These are phyloP conservation scores for Pipistrellus pygmaeus DNA, from an alignment of 2,797 vertebrate species.

Conservation along the genomic window DNA sequence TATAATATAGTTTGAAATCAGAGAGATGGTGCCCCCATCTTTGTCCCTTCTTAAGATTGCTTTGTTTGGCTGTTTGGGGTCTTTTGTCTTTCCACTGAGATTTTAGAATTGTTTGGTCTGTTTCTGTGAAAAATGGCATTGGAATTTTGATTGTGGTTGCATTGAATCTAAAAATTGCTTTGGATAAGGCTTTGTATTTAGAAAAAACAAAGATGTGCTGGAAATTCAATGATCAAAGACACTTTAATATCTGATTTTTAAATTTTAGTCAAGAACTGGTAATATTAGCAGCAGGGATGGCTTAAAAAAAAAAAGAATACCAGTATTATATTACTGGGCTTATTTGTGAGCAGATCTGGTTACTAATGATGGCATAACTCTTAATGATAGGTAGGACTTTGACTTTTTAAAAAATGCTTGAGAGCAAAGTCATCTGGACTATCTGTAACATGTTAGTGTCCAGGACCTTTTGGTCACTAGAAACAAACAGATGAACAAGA, in stretches of 20 bases:
- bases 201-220: neutral
- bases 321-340: neutral
- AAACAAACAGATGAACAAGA: neutral
- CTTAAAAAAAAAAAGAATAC: neutral
- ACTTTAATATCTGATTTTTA: neutral
- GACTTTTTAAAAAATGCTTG: conserved; percentile 45
- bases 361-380: neutral
- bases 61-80: neutral
- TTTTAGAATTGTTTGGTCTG: neutral
- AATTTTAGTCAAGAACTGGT: neutral
- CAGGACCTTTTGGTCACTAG: neutral
- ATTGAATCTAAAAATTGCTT: neutral
- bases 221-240: neutral
- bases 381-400: neutral
- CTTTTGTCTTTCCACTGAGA: neutral
- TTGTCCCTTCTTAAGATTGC: neutral
- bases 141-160: neutral
- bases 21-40: neutral
- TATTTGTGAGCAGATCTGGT: neutral
- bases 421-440: neutral
- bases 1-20: neutral
- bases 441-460: neutral
- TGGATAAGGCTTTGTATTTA: neutral
- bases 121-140: neutral
- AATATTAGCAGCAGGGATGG: neutral